Percentiles rank a stretch among this genome's conserved stretches.
phyloP scores from a whole-genome alignment of 2,888 invertebrate species.

The Auanema freiburgensis region DNA sequence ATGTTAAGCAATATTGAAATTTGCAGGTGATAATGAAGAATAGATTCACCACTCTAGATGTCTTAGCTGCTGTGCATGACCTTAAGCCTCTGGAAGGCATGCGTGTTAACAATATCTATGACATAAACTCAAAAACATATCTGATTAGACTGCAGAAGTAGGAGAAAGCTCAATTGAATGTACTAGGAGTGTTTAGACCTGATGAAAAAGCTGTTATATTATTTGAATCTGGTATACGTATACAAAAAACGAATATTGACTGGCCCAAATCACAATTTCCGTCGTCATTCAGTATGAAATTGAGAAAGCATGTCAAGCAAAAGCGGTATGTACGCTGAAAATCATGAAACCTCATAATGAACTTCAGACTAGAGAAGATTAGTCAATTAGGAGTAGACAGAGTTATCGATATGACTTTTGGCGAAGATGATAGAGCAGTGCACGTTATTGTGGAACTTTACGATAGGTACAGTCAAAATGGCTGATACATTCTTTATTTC shows the following conservation, averaged over 20 bases:
- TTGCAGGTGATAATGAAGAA: conserved; percentile 77
- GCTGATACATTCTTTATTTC: not conserved
- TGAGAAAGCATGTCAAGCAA: conserved; percentile 93
- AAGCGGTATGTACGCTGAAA: conserved; percentile 72
- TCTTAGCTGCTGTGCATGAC: conserved; percentile 84
- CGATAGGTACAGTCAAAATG: conserved; percentile 69
- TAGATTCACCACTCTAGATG: conserved; percentile 88
- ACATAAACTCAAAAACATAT: conserved; percentile 93
- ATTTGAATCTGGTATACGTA: conserved; percentile 88
- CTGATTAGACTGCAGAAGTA: conserved; percentile 75
- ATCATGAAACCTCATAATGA: not conserved
- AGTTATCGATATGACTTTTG: conserved; percentile 92
- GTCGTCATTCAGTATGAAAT: conserved; percentile 84
- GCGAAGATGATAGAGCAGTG: conserved; percentile 85
- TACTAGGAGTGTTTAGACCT: conserved; percentile 69
- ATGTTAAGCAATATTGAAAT: not conserved
- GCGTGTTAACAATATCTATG: conserved; percentile 93
- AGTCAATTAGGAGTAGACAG: conserved; percentile 87
- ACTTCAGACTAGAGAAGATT: conserved; percentile 28
- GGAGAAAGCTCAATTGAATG: conserved; percentile 26
- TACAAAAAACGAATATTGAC: conserved; percentile 92
- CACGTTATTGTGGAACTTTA: conserved; percentile 93
- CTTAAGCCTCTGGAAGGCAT: conserved; percentile 66
- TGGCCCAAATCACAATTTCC: conserved; percentile 86
- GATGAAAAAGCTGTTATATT: conserved; percentile 86